Evolutionary conservation across 2,888 invertebrate genomes (phyloP), one percentile per base, ranked within the genome.

Genomic region (Aporophyla lueneburgensis): DNA sequence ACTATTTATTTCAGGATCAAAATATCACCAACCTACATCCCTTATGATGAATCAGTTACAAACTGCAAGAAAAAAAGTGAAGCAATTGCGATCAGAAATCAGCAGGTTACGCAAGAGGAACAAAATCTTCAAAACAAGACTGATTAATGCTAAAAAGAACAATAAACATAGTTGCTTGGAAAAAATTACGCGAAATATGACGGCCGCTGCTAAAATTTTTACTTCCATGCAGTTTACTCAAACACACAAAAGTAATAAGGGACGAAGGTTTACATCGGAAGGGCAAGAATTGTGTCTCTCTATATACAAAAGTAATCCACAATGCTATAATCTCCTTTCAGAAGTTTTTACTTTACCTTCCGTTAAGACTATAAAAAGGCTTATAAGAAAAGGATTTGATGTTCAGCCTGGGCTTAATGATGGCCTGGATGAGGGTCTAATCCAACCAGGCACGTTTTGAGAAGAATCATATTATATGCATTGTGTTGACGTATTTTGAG

Each of bases 121-220:
- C 68, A 24, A 46, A 19, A 19, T 19, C 14, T 0, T 24, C 27
- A 27, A 0, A 46, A 46, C 21, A 43, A 69, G 6, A 21, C 24
- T 69, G 21, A 21, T 21, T 16, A 46, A 27, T 63, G 16, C 63
- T 63, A 69, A 46, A 46, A 69, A 63, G 2, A 63, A 63, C 69
- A 63, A 1, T 27, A 69, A 69, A 27, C 69, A 69, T 69, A 69
- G 27, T 69, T 69, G 63, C 27, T 69, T 69, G 21, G 43, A 69
- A 62, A 43, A 43, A 62, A 21, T 46, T 27, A 69, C 69, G 16
- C 62, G 21, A 27, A 69, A 43, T 43, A 69, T 69, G 69, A 69
- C 61, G 9, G 43, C 69, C 1, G 68, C 70, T 49, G 70, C 68
- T 7, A 49, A 70, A 12, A n/a, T 19, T n/a, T 70, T 70, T 24